Conservation (phyloP, 2,888 invertebrate species). For the Pomacea canaliculata region DNA sequence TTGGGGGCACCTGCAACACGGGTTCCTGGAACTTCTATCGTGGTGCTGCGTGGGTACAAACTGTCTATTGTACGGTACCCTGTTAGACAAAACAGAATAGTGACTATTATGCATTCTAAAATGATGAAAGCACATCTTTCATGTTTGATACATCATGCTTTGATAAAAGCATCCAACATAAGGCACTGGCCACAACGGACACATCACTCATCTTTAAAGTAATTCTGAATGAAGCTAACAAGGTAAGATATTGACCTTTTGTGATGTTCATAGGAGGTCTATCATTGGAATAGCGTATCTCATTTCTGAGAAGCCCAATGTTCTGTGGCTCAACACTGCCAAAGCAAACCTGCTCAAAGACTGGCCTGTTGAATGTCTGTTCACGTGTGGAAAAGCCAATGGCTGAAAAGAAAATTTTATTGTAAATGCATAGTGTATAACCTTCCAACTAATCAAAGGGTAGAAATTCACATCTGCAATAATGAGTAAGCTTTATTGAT, state of each 20-base stretch:
- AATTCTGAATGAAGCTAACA: too few relatives aligned
- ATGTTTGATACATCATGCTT: too few relatives aligned
- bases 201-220: too few relatives aligned
- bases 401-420: constrained; percentile 13
- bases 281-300: constrained; percentile 44
- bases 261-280: constrained; percentile 43
- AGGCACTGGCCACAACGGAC: too few relatives aligned
- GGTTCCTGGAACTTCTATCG: constrained; percentile 30
- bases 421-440: too few relatives aligned
- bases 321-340: constrained; percentile 30
- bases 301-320: constrained; percentile 38
- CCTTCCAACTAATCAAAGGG: too few relatives aligned
- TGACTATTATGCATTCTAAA: too few relatives aligned
- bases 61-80: constrained; percentile 61
- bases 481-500: too few relatives aligned
- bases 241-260: constrained; percentile 39
- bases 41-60: constrained; percentile 51
- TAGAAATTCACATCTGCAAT: too few relatives aligned
- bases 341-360: constrained; percentile 13
- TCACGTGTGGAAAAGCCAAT: constrained; percentile 10
- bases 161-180: too few relatives aligned
- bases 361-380: background rate
- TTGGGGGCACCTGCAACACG: constrained; percentile 35
- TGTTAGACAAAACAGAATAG: constrained; percentile 26
- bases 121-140: too few relatives aligned